A percentile compares a stretch with the other conserved stretches of the same genome.
Evolutionary conservation across 2,113 vertebrate genomes (phyloP).

Genomic region (Crotophaga sulcirostris): DNA sequence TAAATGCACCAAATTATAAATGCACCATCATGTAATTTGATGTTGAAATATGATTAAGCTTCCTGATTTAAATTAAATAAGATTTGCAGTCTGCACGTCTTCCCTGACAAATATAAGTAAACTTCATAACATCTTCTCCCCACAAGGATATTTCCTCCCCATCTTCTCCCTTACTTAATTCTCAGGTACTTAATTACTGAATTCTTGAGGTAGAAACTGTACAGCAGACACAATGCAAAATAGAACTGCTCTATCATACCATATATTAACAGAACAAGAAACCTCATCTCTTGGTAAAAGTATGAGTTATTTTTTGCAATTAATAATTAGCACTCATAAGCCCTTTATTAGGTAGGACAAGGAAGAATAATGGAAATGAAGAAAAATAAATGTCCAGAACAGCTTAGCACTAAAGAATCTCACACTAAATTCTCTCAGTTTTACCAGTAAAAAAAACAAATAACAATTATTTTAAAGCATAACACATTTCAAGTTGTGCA

Average conservation of each 20-base stretch:
- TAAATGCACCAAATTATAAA: background rate
- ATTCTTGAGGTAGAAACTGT: background rate
- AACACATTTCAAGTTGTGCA: background rate
- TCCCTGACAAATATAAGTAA: slow-evolving; percentile 9
- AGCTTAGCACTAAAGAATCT: background rate
- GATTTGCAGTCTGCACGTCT: background rate
- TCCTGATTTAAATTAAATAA: slow-evolving; percentile 1
- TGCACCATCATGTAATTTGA: background rate
- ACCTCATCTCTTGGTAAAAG: background rate
- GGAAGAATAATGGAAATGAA: background rate
- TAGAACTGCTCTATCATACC: background rate
- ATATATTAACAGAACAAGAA: background rate
- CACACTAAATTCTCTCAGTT: background rate
- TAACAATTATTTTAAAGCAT: background rate
- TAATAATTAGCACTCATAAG: slow-evolving; percentile 5
- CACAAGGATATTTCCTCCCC: background rate
- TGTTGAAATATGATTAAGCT: slow-evolving; percentile 4
- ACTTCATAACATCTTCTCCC: background rate
- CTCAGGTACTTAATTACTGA: slow-evolving; percentile 7
- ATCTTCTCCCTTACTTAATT: background rate
- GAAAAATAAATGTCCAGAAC: background rate
- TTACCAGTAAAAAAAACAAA: background rate
- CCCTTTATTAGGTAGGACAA: background rate
- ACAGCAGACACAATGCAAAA: background rate
- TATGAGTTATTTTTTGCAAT: background rate